Evolutionary conservation across 2,888 invertebrate species (phyloP), one percentile per base, ranked within the genome.

Genomic region (Empis stercorea): DNA sequence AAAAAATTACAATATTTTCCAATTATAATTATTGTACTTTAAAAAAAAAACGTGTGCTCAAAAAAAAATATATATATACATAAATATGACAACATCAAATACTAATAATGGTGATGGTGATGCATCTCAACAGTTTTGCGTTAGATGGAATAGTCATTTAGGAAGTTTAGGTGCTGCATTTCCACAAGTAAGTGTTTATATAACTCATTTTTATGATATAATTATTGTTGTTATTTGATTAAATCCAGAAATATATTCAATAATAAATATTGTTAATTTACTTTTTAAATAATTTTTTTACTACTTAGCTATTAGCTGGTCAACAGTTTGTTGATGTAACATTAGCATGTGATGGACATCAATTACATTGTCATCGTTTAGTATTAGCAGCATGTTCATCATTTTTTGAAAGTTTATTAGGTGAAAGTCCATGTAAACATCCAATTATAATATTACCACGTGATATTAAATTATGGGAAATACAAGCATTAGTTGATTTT

Each of bases 391-490:
- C 88, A 0, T 88, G 88, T 69, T 87, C 87, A 32, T 83, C 85
- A 2, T 88, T 87, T 66, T 81, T 88, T 54, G 87, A 88, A 65
- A 75, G 82, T 48, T 72, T 88, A 44, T 69, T 88, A 32, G 76
- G 85, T 11, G 84, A 87, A 66, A 87, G 87, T 70, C 87, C 87
- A 0, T 87, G 87, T 70, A 84, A 85, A 59, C 87, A 89, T 66
- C 86, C 87, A 11, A 87, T 88, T 30, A 79, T 70, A 15, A 80
- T 89, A 49, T 75, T 87, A 51, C 85, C 88, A 76, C 79, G 84
- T 58, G 88, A 88, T 60, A 84, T 88, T 74, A 81, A 79, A 61
- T 80, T 87, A 62, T 84, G 84, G 71, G 87, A 88, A 60, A 83
- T 89, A 68, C 86, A 88, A 59, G 87, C 87, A 0, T 70, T 89